Percentiles rank a stretch among this genome's conserved stretches.
phyloP scores from a whole-genome alignment of 23 tunicate species.

The Phallusia fumigata region DNA sequence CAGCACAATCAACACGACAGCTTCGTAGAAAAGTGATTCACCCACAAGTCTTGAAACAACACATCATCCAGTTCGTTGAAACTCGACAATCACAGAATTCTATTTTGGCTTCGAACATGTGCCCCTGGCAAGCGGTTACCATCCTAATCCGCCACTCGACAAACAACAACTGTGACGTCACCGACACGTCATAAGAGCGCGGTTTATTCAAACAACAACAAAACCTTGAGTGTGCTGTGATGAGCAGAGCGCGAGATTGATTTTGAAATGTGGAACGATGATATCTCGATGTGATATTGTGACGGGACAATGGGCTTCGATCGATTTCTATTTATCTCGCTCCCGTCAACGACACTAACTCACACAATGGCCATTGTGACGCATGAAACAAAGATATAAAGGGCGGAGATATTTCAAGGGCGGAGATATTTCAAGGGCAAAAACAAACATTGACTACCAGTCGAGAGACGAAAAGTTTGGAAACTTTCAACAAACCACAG shows the following conservation, averaged over 20 bases:
- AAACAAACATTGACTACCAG: too few species aligned
- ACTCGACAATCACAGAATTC: too few species aligned
- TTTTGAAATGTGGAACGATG: neutral
- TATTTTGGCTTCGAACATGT: too few species aligned
- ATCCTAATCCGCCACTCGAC: neutral
- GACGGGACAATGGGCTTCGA: neutral
- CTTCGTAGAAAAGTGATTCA: too few species aligned
- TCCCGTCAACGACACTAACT: conserved; percentile 14
- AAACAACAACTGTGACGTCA: neutral
- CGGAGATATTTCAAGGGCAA: neutral
- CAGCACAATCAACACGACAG: too few species aligned
- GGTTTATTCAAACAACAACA: conserved; percentile 1
- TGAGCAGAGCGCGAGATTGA: neutral
- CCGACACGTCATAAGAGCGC: neutral
- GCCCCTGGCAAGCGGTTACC: too few species aligned
- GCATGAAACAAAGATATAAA: neutral
- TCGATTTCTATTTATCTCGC: neutral
- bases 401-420: neutral
- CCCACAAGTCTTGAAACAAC: too few species aligned
- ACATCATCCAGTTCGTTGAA: too few species aligned
- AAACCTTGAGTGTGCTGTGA: neutral
- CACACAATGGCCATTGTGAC: conserved; percentile 7
- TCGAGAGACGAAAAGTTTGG: too few species aligned
- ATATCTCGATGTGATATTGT: neutral
- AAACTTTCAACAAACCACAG: too few species aligned